Conservation (phyloP, 2,888 invertebrate species). For the Xestia c-nigrum region DNA sequence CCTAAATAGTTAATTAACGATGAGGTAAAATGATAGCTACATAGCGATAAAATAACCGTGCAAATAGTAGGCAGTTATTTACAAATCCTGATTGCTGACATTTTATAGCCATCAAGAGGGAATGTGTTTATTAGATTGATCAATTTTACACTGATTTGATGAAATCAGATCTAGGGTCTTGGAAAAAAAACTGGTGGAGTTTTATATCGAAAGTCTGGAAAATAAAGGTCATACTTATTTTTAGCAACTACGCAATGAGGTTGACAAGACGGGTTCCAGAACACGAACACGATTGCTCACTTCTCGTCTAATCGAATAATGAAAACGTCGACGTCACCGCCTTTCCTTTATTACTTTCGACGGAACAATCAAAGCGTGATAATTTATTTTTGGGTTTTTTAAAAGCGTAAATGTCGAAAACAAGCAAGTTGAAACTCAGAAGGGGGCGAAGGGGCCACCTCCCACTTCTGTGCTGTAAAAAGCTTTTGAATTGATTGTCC, state of each 20-base stretch:
- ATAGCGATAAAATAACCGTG: conserved; percentile 1
- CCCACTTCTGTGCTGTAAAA: conserved; percentile 75
- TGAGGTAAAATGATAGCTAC: conserved; percentile 1
- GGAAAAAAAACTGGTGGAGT: background rate
- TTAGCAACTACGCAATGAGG: conserved; percentile 1
- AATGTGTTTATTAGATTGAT: background rate
- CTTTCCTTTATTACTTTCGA: conserved; percentile 60
- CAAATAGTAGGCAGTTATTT: conserved; percentile 6
- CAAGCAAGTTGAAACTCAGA: conserved; percentile 78
- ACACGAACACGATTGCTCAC: conserved; percentile 37
- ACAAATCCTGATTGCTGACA: background rate
- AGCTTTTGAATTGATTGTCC: conserved; percentile 88
- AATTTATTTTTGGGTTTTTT: conserved; percentile 76
- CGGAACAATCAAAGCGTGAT: conserved; percentile 69
- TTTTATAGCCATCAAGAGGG: background rate
- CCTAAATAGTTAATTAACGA: conserved; percentile 28
- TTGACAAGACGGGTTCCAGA: conserved; percentile 27
- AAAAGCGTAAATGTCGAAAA: conserved; percentile 75
- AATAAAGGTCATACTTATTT: conserved; percentile 11
- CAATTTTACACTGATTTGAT: background rate
- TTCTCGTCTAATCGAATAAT: conserved; percentile 57
- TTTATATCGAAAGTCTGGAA: background rate
- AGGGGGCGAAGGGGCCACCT: conserved; percentile 39
- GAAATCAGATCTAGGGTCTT: background rate
- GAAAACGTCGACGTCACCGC: conserved; percentile 54